Evolutionary conservation across 2,113 vertebrate species (phyloP).

Genomic region (Todiramphus chloris): DNA sequence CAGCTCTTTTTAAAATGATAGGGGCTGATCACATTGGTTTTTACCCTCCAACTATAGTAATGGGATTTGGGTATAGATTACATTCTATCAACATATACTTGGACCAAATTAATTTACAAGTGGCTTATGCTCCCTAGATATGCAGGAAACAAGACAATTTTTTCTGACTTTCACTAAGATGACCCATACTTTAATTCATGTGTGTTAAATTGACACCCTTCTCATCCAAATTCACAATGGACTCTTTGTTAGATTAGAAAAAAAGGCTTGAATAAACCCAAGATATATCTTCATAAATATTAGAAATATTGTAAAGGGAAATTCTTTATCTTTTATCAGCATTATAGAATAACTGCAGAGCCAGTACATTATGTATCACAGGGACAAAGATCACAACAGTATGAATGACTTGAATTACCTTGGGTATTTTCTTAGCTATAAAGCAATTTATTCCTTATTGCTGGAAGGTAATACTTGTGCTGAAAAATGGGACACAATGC

Average conservation of each 20-base stretch:
- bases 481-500: conserved; percentile 61
- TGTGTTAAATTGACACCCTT: neutral
- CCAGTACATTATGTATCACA: conserved; percentile 15
- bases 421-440: conserved; percentile 56
- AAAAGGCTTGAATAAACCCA: conserved; percentile 44
- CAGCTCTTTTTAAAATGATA: neutral
- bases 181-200: neutral
- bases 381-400: conserved; percentile 45
- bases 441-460: conserved; percentile 55
- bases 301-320: conserved; percentile 45
- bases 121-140: neutral
- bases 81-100: neutral
- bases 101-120: neutral
- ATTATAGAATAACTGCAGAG: conserved; percentile 36
- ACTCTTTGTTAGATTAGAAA: conserved; percentile 47
- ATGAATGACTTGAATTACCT: conserved; percentile 67
- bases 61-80: neutral
- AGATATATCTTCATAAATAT: conserved; percentile 57
- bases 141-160: neutral
- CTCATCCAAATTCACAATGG: conserved; percentile 41
- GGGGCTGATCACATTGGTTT: neutral
- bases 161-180: neutral
- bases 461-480: conserved; percentile 66
- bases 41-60: neutral
- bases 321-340: conserved; percentile 36